Evolutionary conservation across 2,888 invertebrate genomes (phyloP).

Genomic region (Aelia acuminata): DNA sequence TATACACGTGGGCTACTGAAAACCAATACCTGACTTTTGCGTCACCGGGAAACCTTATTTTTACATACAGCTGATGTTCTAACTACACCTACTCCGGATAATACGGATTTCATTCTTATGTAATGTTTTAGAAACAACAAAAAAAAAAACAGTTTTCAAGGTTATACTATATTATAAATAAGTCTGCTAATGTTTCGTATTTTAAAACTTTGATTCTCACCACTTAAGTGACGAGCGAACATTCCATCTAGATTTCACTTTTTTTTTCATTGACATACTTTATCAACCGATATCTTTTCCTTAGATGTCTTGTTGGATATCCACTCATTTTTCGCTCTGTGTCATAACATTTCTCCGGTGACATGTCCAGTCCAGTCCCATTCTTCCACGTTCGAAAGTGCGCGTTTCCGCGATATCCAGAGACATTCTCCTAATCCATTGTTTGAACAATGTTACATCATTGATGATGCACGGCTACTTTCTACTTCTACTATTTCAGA

Average conservation of each 20-base stretch:
- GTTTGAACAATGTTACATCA: too few species aligned
- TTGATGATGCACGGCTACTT: too few species aligned
- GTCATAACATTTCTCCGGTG: neutral
- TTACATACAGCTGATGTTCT: neutral
- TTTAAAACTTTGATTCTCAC: neutral
- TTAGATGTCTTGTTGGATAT: neutral
- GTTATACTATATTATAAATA: too few species aligned
- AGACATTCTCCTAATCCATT: neutral
- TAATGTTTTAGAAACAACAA: neutral
- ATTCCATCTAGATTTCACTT: neutral
- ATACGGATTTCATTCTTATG: neutral
- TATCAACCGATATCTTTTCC: neutral
- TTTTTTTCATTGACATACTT: neutral
- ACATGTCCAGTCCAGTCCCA: neutral
- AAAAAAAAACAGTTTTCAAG: too few species aligned
- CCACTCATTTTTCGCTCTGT: neutral
- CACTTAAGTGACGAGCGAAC: neutral
- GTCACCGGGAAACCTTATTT: neutral
- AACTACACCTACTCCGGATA: neutral
- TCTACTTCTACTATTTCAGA: too few species aligned
- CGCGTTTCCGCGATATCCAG: neutral
- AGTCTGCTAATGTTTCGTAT: too few species aligned
- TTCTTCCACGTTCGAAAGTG: neutral
- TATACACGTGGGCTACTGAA: neutral
- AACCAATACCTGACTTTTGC: neutral